Evolutionary conservation across 2,113 vertebrate species (phyloP).

Genomic region (Tragelaphus strepsiceros): DNA sequence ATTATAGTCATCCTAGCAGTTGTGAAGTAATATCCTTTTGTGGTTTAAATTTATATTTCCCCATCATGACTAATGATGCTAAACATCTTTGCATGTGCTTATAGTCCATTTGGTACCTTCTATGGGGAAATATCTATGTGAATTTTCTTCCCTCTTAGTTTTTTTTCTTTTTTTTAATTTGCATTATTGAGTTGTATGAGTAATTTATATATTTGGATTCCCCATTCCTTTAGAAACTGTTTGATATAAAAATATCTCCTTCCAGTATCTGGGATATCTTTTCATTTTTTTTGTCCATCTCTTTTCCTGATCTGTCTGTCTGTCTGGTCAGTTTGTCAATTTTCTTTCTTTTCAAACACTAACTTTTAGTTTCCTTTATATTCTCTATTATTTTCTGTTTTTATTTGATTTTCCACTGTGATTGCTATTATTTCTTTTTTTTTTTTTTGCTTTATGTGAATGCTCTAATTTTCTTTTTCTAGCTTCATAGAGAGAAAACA

Average conservation of each 20-base stretch:
- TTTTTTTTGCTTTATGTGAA: not conserved
- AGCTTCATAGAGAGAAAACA: not conserved
- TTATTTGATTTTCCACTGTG: not conserved
- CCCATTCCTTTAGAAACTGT: not conserved
- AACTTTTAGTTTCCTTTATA: not conserved
- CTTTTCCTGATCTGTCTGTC: not conserved
- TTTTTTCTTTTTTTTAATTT: not conserved
- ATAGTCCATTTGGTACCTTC: not conserved
- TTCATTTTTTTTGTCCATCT: not conserved
- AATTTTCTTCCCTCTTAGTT: not conserved
- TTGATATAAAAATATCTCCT: not conserved
- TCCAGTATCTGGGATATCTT: not conserved
- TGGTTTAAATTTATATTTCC: not conserved
- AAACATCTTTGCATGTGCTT: not conserved
- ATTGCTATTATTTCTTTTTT: not conserved
- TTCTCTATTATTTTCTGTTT: not conserved
- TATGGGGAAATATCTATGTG: not conserved
- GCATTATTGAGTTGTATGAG: not conserved
- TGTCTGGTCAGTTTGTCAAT: not conserved
- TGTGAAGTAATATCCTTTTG: not conserved
- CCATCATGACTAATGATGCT: not conserved
- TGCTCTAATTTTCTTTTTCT: not conserved
- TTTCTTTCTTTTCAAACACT: not conserved
- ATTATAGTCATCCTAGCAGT: too few relatives aligned
- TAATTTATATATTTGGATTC: not conserved